Evolutionary conservation across 2,797 vertebrate genomes (phyloP), one percentile per base, ranked within the genome.

Genomic region (Cottoperca gobio): DNA sequence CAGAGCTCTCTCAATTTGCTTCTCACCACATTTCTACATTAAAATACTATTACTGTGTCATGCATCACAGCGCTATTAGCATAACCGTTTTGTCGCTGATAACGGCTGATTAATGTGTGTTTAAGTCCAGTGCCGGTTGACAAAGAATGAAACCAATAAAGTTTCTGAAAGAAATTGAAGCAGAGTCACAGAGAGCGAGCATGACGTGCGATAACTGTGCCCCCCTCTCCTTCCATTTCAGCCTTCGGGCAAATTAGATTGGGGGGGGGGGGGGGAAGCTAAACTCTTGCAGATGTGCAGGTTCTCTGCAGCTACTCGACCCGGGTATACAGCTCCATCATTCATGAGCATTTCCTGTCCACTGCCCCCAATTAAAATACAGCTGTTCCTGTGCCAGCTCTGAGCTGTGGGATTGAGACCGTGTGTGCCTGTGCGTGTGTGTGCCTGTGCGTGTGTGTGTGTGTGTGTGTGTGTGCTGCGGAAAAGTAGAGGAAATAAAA

Each of bases 251-350:
- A 89, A 33, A 87, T 91, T 91, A 93, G 83, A 91, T 79, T 60
- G 31, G 71, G 84, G 84, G 81, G 71, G 85, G 35, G 73, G 84
- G 84, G 28, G 28, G 31, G 79, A 71, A 86, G 90, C 87, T 95
- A 95, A 95, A 94, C 91, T 91, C 86, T 94, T 90, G 83, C 94
- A 96, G 94, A 95, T 95, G 94, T 95, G 88, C 65, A 33, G 59
- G 37, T 33, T 82, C 77, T 70, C 73, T 67, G 60, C 86, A 80
- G 85, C 84, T 35, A 80, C 84, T 79, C 73, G 82, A 60, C 50
- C 61, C 55, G 57, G 80, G 86, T 88, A 88, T 70, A 89, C 77
- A 83, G 88, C 90, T 86, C 87, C 90, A 93, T 91, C 82, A 83
- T 89, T 91, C 85, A 91, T 77, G 92, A 91, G 86, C 91, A 94